phyloP scores from a whole-genome alignment of 2,888 invertebrate species.

The Plagiodera versicolora region DNA sequence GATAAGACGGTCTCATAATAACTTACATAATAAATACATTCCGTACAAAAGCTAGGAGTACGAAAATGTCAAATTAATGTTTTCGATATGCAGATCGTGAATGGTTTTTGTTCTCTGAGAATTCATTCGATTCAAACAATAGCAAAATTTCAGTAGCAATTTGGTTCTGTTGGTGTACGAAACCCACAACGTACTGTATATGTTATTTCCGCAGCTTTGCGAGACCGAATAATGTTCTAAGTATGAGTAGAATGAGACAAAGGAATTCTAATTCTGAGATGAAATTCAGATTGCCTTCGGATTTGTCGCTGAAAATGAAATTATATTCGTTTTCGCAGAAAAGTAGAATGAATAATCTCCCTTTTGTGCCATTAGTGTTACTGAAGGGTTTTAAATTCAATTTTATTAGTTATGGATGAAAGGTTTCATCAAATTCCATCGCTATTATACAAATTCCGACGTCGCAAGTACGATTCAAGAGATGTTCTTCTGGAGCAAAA shows the following conservation, averaged over 20 bases:
- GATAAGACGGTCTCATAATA: neutral
- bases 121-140: no score
- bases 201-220: neutral
- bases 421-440: conserved; percentile 34
- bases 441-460: conserved; percentile 33
- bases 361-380: conserved; percentile 29
- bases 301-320: conserved; percentile 9
- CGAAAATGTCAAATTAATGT: no score
- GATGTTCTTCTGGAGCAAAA: neutral
- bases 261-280: conserved; percentile 7
- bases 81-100: no score
- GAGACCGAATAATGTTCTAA: neutral
- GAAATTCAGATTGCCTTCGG: conserved; percentile 18
- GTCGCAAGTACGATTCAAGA: neutral
- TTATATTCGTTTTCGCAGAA: neutral
- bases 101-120: no score
- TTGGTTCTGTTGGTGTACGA: no score
- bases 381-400: conserved; percentile 34
- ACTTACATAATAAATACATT: no score
- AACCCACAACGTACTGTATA: no score
- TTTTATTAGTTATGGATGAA: conserved; percentile 35
- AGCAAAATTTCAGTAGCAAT: no score
- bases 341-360: conserved; percentile 14
- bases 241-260: neutral
- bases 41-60: no score